Evolutionary conservation across 2,888 invertebrate genomes (phyloP), one percentile per base, ranked within the genome.

Genomic region (Xestia sexstrigata): DNA sequence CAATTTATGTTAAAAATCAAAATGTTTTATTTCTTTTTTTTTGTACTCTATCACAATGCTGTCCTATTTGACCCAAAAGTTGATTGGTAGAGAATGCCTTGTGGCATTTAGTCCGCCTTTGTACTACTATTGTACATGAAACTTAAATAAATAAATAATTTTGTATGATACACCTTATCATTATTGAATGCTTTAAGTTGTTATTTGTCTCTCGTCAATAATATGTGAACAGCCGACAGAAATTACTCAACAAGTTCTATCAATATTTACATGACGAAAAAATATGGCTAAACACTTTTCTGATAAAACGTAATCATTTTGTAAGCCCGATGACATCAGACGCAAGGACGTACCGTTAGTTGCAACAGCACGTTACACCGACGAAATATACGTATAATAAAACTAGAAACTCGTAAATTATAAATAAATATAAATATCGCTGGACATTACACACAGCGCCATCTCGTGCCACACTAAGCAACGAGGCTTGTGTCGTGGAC

Each of bases 261-360:
- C 82, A 81, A 70, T 82, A 85, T 74, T 66, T 52, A 78, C 42
- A 60, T 58, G 62, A 45, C 55, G 42, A n/a, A 55, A 83, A 81
- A 63, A 58, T 45, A 70, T 85, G 70, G 39, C 70, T 42, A 71
- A 63, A 69, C 30, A 75, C 6, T 81, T 85, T 68, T 70, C 35
- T 68, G 63, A 75, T 71, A 69, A 63, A 86, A 66, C 47, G 26
- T 58, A 81, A 82, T 71, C 1, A 72, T 82, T 82, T 82, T 82
- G 70, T 82, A 82, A 77, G 35, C n/a, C 62, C 47, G 26, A 60
- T 76, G 76, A 65, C 70, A 55, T 76, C 68, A 74, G 47, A 65
- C 13, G 42, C 52, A 68, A 65, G 62, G 67, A 75, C 68, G 60
- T 62, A 55, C 26, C 47, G 49, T 17, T 58, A 15, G 26, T 74